phyloP scores from a whole-genome alignment of 2,797 vertebrate species.

The Columba guinea region DNA sequence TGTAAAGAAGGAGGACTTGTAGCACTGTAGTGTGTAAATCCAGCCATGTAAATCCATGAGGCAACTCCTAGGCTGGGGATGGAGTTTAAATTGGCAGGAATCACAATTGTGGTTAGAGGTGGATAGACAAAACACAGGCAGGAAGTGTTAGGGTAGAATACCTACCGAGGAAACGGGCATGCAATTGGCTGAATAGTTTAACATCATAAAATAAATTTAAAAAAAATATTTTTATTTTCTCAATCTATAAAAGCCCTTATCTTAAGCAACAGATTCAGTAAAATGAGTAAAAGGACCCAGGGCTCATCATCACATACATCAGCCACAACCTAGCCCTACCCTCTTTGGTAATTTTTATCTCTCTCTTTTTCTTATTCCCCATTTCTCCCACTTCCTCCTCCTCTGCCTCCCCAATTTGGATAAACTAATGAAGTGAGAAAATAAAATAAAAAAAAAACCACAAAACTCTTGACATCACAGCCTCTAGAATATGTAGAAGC shows the following conservation, averaged over 20 bases:
- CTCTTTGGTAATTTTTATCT: background rate
- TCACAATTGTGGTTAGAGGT: background rate
- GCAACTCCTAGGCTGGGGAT: background rate
- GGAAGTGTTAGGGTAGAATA: background rate
- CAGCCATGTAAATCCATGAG: background rate
- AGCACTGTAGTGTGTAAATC: background rate
- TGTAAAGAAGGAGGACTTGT: background rate
- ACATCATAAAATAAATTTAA: background rate
- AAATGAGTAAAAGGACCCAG: background rate
- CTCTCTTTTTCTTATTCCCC: no score
- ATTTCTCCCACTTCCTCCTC: no score
- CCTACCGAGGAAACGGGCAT: background rate
- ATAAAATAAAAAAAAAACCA: background rate
- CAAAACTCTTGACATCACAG: background rate
- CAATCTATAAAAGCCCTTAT: background rate
- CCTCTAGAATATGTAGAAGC: background rate
- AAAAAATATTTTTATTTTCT: background rate
- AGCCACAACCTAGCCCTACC: background rate
- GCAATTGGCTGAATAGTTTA: background rate
- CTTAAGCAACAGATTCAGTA: background rate
- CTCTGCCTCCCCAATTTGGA: rapidly evolving
- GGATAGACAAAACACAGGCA: background rate
- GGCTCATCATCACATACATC: background rate
- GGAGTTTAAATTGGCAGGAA: background rate
- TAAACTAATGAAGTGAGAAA: background rate